Conservation (phyloP, 2,797 vertebrate genomes). For the Sebastolobus altivelis region DNA sequence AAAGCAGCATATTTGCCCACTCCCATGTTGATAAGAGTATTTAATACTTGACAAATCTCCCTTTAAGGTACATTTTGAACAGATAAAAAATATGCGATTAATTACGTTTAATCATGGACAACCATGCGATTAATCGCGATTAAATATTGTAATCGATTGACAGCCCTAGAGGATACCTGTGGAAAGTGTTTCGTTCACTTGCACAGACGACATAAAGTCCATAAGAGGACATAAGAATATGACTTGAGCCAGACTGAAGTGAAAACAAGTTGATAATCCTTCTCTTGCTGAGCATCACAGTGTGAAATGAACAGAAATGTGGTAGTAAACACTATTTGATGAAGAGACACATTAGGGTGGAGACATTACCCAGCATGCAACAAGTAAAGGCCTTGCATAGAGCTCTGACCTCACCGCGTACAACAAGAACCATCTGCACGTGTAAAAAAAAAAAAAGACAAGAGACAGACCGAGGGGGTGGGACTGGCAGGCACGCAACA, state of each 20-base stretch:
- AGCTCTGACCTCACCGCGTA: conserved; percentile 68
- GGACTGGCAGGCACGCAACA: conserved; percentile 35
- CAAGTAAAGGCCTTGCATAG: conserved; percentile 47
- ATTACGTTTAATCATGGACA: too few species aligned
- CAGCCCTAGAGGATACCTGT: too few species aligned
- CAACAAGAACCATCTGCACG: conserved; percentile 73
- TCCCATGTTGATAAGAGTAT: too few species aligned
- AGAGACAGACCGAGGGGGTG: conserved; percentile 32
- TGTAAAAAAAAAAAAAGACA: neutral
- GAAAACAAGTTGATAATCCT: neutral
- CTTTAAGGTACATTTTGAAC: too few species aligned
- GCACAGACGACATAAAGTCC: neutral
- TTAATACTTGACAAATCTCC: too few species aligned
- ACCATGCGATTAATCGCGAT: too few species aligned
- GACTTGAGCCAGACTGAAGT: neutral
- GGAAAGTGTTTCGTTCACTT: neutral
- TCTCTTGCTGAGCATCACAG: neutral
- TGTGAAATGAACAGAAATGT: conserved; percentile 32
- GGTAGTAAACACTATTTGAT: conserved; percentile 41
- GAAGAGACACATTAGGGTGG: conserved; percentile 46
- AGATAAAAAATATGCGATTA: too few species aligned
- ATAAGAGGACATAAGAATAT: neutral
- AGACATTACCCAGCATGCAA: conserved; percentile 63
- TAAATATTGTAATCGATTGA: too few species aligned
- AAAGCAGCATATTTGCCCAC: too few species aligned